Base-by-base conservation (phyloP, 2,888 invertebrate species). In the Portevinia maculata region DNA sequence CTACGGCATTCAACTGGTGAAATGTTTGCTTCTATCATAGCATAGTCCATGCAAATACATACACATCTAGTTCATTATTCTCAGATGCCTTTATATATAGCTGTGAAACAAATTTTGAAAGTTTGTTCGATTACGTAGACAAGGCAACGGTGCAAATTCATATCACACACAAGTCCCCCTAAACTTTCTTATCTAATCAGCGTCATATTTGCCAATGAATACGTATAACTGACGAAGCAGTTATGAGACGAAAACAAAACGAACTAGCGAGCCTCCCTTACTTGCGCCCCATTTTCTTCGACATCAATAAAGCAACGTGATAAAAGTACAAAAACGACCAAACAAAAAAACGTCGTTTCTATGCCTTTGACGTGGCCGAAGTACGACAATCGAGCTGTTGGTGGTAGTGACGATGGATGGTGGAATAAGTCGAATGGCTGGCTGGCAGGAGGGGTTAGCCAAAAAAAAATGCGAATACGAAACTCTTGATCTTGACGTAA, bases 341-440 rank as follows among this genome's bases (percentile, higher is more conserved):
- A 13, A 19, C n/a, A 32, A 41, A 34, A 50, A 59, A 48, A 34
- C 13, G 39, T 48, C 52, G 39, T 73, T 60, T 53, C 71, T 41
- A 69, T 71, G 78, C 78, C 48, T 85, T 84, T 84, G 85, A 85
- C 84, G 84, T 85, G 78, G 84, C 81, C 28, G 53, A 73, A 79
- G 67, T 83, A 70, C 71, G 53, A 62, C 60, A 30, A 57, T 69
- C 53, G 67, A 34, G 46, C 37, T 19, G 19, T 8, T 44, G 19
- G 41, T 41, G 70, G 19, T 39, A 44, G 34, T 28, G 8, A 44
- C 57, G n/a, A 32, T 55, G 21, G 30, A n/a, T 59, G 28, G 48
- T 67, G 17, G 50, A 37, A 48, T 44, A 34, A 37, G 32, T 32
- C 44, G 39, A 7, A 39, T 39, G 15, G 15, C 13, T 37, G n/a